Percentiles rank a stretch among this genome's conserved stretches.
Conservation (phyloP, 2,797 vertebrate species). For the Falco rusticolus region DNA sequence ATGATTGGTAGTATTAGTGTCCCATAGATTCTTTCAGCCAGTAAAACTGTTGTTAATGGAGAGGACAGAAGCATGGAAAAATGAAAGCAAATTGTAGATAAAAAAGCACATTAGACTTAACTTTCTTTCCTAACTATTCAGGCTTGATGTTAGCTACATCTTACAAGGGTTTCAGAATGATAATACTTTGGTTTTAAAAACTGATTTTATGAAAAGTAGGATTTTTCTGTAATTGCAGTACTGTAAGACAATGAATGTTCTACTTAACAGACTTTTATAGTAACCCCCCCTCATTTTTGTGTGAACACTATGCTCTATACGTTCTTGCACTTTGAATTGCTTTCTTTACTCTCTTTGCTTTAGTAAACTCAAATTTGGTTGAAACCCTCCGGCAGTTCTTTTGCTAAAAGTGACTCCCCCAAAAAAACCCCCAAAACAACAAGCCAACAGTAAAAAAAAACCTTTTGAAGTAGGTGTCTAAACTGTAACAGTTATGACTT, state of each 20-base stretch:
- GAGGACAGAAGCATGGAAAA: not conserved
- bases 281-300: not conserved
- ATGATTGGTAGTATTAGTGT: not conserved
- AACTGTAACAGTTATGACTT: not conserved
- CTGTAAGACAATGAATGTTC: not conserved
- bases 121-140: not conserved
- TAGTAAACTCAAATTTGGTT: not conserved
- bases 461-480: not conserved
- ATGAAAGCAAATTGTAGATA: not conserved
- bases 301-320: not conserved
- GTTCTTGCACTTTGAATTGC: not conserved
- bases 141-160: not conserved
- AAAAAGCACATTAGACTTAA: not conserved
- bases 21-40: not conserved
- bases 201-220: not conserved
- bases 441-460: not conserved
- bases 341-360: not conserved
- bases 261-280: not conserved
- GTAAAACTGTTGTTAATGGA: not conserved
- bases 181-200: not conserved
- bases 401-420: not conserved
- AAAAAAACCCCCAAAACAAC: not conserved
- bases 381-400: not conserved
- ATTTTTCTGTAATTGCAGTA: not conserved
- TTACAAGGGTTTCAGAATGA: not conserved